Conservation (phyloP, 2,888 invertebrate species). For the Podotricha telesiphe region DNA sequence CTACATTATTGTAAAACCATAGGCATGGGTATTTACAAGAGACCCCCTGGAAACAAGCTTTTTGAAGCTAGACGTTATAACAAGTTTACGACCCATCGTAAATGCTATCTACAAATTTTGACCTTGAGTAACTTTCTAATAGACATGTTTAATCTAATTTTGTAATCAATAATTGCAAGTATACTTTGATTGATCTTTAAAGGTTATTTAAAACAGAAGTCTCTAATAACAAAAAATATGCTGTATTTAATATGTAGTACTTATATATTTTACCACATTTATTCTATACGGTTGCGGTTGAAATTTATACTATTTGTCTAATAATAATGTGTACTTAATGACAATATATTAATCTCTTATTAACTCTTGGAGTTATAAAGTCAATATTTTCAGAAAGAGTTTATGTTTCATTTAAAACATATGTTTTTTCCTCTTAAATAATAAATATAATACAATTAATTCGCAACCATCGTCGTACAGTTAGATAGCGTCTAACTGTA, state of each 20-base stretch:
- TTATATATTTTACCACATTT: constrained; percentile 5
- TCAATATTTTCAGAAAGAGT: neutral
- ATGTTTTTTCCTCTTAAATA: too few species aligned
- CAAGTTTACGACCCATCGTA: constrained; percentile 40
- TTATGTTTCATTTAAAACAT: too few species aligned
- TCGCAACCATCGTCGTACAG: too few species aligned
- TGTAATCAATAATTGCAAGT: neutral
- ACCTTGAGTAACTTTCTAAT: constrained; percentile 30
- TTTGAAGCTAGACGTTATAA: constrained; percentile 44
- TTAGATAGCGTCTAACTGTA: too few species aligned
- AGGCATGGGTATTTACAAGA: constrained; percentile 50
- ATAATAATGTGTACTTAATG: neutral
- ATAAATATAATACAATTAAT: too few species aligned
- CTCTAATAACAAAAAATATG: neutral
- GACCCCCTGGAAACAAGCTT: constrained; percentile 51
- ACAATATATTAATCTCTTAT: neutral
- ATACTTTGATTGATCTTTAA: neutral
- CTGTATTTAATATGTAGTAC: neutral
- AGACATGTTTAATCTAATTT: constrained; percentile 2
- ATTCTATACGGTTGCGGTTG: neutral
- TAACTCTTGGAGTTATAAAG: too few species aligned
- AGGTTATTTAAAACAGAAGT: neutral
- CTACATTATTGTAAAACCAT: constrained; percentile 55
- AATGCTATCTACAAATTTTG: constrained; percentile 29
- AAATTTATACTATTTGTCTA: neutral